Base-by-base conservation (phyloP, 1,140 invertebrate genomes). In the Drosophila sulfurigaster region DNA sequence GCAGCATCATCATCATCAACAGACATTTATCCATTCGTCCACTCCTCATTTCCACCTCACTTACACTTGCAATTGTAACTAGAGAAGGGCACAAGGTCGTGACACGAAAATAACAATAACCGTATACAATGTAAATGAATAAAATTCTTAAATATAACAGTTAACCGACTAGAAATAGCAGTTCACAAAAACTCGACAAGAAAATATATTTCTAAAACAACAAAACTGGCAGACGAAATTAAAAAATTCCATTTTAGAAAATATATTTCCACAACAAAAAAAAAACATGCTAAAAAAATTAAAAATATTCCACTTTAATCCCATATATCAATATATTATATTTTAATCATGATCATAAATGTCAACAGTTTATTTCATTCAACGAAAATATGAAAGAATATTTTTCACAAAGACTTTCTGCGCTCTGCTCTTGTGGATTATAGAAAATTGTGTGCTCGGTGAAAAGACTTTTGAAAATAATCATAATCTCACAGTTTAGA, bases 51-150 rank as follows among this genome's bases (percentile, higher is more conserved):
- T 7, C 49, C 49, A 13, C 49, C n/a, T 13, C 30, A 57, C 54
- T 57, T 43, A 57, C 16, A 11, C 1, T 10, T 57, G 45, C 64
- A 74, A 13, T 56, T 74, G 41, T 51, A 28, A 30, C 62, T 52
- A 43, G 35, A 35, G 60, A 63, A 25, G 48, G 60, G 16, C n/a
- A 3, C 60, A 45, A 49, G 46, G 45, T 38, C 46, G 59, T 62
- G 59, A 49, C 20, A 30, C 3, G 16, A 25, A 32, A 4, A 13
- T 32, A 15, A 35, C 35, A 8, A n/a, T 43, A 43, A 13, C 1
- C n/a, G 35, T 38, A 11, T 38, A 43, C 41, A 43, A 13, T 10
- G 35, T 25, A 25, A 25, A 25, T 3, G 3, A 25, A 25, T 25
- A 3, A 25, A 25, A 25, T 25, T 25, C 20, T 25, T 25, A 25